Conservation (phyloP, 2,888 invertebrate genomes). For the Drosophila mimetica region DNA sequence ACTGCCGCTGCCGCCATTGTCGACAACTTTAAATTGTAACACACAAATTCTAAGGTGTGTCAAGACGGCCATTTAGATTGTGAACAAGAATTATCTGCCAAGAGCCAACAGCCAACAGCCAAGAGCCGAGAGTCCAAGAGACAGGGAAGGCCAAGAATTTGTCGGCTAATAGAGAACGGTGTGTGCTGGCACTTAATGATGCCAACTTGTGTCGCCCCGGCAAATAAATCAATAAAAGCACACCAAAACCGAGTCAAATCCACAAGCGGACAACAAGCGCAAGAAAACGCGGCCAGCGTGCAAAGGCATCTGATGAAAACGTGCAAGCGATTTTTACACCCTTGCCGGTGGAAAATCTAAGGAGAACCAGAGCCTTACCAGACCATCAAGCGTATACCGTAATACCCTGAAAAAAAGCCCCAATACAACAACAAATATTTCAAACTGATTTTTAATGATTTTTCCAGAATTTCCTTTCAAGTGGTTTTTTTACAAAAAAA, state of each 20-base stretch:
- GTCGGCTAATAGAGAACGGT: slow-evolving; percentile 80
- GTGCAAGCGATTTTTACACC: slow-evolving; percentile 35
- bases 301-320: slow-evolving; percentile 32
- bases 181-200: slow-evolving; percentile 75
- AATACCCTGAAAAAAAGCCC: neutral
- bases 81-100: slow-evolving; percentile 76
- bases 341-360: slow-evolving; percentile 1
- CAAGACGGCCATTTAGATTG: slow-evolving; percentile 80
- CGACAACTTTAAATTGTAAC: slow-evolving; percentile 80
- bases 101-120: too few species aligned
- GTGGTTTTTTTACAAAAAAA: too few species aligned
- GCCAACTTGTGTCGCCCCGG: slow-evolving; percentile 70
- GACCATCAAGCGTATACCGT: neutral
- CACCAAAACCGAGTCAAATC: slow-evolving; percentile 18
- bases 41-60: slow-evolving; percentile 79
- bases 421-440: too few species aligned
- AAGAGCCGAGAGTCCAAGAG: slow-evolving; percentile 20
- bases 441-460: too few species aligned
- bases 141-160: slow-evolving; percentile 81
- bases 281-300: slow-evolving; percentile 27
- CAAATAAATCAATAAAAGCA: slow-evolving; percentile 53
- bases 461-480: too few species aligned
- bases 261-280: slow-evolving; percentile 8
- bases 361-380: slow-evolving; percentile 1
- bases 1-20: slow-evolving; percentile 61